These are phyloP conservation scores for Nesogale talazaci DNA, from an alignment of 2,113 vertebrate species.

Conservation along the genomic window DNA sequence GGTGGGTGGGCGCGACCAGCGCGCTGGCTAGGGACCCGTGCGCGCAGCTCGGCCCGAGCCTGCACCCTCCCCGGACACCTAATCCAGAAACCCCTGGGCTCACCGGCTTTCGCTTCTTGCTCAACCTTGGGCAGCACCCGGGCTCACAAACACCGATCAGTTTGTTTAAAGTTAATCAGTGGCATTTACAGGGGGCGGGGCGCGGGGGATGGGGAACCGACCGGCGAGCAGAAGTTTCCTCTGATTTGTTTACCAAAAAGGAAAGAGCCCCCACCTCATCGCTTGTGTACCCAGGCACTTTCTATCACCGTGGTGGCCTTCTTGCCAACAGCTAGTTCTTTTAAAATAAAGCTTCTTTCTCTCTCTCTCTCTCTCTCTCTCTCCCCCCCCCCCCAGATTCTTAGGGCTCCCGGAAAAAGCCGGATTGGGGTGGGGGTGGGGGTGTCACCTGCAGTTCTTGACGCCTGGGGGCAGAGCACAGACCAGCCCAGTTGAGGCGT, in stretches of 20 bases:
- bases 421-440: background rate
- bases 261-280: background rate
- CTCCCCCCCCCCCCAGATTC: background rate
- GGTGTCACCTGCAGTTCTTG: background rate
- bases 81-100: background rate
- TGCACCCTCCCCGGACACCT: background rate
- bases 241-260: slow-evolving; percentile 74
- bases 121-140: slow-evolving; percentile 9
- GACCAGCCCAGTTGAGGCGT: accelerated
- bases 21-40: background rate
- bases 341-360: background rate
- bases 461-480: background rate
- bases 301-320: background rate
- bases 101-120: slow-evolving; percentile 4
- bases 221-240: slow-evolving; percentile 51
- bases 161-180: slow-evolving; percentile 81
- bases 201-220: background rate
- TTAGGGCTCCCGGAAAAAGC: background rate
- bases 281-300: background rate
- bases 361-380: too few relatives aligned
- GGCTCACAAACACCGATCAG: slow-evolving; percentile 30
- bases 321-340: background rate
- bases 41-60: background rate
- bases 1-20: background rate
- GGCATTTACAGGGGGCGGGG: slow-evolving; percentile 61